phyloP scores from a whole-genome alignment of 1,140 invertebrate genomes.

The Palaemon carinicauda region DNA sequence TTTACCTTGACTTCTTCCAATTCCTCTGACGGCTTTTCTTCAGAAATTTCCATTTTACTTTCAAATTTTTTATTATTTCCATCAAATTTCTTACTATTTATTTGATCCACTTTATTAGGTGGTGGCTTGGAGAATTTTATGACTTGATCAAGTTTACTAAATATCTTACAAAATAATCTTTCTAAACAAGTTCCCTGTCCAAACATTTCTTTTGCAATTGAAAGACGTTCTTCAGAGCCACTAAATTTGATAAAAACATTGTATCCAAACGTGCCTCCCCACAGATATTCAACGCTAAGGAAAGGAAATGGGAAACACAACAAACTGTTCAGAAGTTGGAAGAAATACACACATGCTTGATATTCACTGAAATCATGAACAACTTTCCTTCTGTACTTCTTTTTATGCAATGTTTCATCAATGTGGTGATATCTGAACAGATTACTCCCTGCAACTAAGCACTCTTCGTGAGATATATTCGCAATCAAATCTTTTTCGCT shows the following conservation, averaged over 20 bases:
- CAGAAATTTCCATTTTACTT: too few relatives aligned
- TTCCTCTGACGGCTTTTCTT: too few relatives aligned
- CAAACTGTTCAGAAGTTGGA: slow-evolving; percentile 42
- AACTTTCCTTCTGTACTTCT: slow-evolving; percentile 1
- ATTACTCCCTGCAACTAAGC: slow-evolving; percentile 10
- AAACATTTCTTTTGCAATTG: neutral
- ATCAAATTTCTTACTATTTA: too few relatives aligned
- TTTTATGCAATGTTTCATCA: neutral
- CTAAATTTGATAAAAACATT: slow-evolving; percentile 28
- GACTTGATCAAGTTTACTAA: neutral
- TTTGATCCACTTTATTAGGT: too few relatives aligned
- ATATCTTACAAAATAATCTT: slow-evolving; percentile 19
- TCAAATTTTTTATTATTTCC: too few relatives aligned
- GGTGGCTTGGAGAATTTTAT: neutral
- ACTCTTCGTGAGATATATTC: slow-evolving; percentile 18
- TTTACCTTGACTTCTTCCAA: too few relatives aligned
- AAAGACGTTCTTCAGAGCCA: neutral
- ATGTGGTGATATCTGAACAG: slow-evolving; percentile 37
- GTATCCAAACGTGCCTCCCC: slow-evolving; percentile 44
- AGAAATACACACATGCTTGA: slow-evolving; percentile 37
- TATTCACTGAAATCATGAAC: slow-evolving; percentile 49
- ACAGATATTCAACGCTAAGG: slow-evolving; percentile 30
- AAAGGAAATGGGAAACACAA: slow-evolving; percentile 33
- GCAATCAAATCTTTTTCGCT: neutral
- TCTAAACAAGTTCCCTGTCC: slow-evolving; percentile 35